Base-by-base conservation (phyloP, 2,113 vertebrate species). In the Macrotis lagotis region DNA sequence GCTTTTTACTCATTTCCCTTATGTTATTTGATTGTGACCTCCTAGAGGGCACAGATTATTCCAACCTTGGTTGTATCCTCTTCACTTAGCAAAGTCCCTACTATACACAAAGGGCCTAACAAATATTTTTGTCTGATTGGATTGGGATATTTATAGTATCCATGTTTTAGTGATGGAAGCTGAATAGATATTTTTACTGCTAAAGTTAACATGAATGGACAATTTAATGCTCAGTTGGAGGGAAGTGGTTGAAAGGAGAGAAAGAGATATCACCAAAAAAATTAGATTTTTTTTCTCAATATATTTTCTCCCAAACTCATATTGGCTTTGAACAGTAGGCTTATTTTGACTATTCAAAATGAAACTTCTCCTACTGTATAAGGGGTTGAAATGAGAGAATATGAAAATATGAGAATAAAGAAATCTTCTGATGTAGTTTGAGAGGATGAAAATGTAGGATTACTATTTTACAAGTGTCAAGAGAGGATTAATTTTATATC, bases 401-500 rank as follows among this genome's bases (percentile, higher is more conserved):
- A 89, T 50, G 16, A 94, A 94, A 91, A 52, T 4, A 88, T 22
- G 0, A 92, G 44, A 91, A 96, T n/a, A 90, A 91, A 91, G 95
- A 2, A 50, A 93, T 92, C 88, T 91, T 96, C 50, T 91, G 31
- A 92, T 31, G 25, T 92, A 44, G 48, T 92, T 93, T 22, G 31
- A 91, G 90, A 96, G 88, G 89, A 11, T 90, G 51, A 89, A 92
- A 88, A 8, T 0, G 52, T 55, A 96, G 26, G 16, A 51, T 74
- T 94, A 92, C 22, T 66, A 48, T 90, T 94, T 94, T 53, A 95
- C 92, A 96, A 90, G 48, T 94, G 91, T n/a, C 91, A 94, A 92
- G 94, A 97, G 96, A 74, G 90, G 88, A 97, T 91, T 94, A 37
- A 94, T 97, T 96, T 89, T 28, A 10, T 50, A 74, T 37, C 0